These are phyloP conservation scores for Cydia amplana DNA, from an alignment of 1,140 invertebrate species.

Conservation along the genomic window DNA sequence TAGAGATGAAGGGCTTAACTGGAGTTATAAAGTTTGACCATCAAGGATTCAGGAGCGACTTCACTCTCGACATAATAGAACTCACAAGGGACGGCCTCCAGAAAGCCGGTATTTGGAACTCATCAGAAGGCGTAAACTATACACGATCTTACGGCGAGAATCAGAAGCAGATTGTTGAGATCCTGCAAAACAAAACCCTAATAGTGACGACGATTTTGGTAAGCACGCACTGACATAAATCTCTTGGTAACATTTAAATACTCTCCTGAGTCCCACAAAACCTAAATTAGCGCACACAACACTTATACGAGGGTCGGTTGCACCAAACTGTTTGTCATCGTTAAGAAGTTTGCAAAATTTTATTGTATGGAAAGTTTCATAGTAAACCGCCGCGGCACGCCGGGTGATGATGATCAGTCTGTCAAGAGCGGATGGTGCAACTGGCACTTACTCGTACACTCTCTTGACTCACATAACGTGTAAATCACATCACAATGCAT, in stretches of 20 bases:
- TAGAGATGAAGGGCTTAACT: conserved; percentile 94
- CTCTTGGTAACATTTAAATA: conserved; percentile 45
- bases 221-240: conserved; percentile 64
- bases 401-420: no score
- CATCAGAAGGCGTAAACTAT: conserved; percentile 92
- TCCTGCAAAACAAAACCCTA: conserved; percentile 95
- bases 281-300: conserved; percentile 50
- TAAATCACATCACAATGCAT: background rate
- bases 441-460: no score
- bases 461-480: conserved; percentile 36
- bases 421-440: no score
- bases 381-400: no score
- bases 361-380: no score
- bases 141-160: conserved; percentile 92
- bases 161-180: conserved; percentile 91
- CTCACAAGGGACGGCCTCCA: conserved; percentile 89
- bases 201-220: conserved; percentile 95
- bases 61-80: conserved; percentile 94
- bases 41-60: conserved; percentile 94
- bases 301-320: no score
- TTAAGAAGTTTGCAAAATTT: no score
- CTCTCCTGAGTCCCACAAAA: conserved; percentile 49
- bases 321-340: no score
- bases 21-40: conserved; percentile 97
- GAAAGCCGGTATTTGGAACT: conserved; percentile 94